Percentiles rank a stretch among this genome's conserved stretches.
These are phyloP conservation scores for Sturnus vulgaris DNA, from an alignment of 2,113 vertebrate genomes.

Conservation along the genomic window DNA sequence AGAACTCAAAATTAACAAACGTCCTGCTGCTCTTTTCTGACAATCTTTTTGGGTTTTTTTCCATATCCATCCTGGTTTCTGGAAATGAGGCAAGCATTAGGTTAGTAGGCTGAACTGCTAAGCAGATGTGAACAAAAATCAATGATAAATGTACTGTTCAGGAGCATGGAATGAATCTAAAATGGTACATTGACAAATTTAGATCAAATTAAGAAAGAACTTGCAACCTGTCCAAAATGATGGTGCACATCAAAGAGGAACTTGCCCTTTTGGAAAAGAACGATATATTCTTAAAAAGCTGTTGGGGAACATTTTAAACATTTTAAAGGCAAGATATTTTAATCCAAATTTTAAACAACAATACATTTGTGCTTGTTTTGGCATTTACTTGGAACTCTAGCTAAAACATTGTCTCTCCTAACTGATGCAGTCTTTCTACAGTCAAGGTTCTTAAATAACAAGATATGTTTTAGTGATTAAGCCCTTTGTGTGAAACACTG, in stretches of 20 bases:
- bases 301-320: background rate
- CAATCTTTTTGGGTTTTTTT: background rate
- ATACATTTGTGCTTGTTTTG: background rate
- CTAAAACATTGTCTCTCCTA: background rate
- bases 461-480: background rate
- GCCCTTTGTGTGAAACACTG: background rate
- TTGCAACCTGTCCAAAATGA: slow-evolving; percentile 55
- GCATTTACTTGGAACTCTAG: background rate
- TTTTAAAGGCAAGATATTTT: background rate
- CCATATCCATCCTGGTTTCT: background rate
- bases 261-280: background rate
- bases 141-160: slow-evolving; percentile 26
- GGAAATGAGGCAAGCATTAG: background rate
- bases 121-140: slow-evolving; percentile 61
- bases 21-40: background rate
- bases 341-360: background rate
- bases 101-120: slow-evolving; percentile 26
- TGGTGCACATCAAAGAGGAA: slow-evolving; percentile 4
- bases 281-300: background rate
- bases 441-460: background rate
- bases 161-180: slow-evolving; percentile 21
- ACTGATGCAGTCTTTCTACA: background rate
- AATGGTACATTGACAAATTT: slow-evolving; percentile 16
- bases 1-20: background rate
- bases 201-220: slow-evolving; percentile 50